These are phyloP conservation scores for Phalacrocorax brasilianus DNA, from an alignment of 2,113 vertebrate genomes.

Conservation along the genomic window DNA sequence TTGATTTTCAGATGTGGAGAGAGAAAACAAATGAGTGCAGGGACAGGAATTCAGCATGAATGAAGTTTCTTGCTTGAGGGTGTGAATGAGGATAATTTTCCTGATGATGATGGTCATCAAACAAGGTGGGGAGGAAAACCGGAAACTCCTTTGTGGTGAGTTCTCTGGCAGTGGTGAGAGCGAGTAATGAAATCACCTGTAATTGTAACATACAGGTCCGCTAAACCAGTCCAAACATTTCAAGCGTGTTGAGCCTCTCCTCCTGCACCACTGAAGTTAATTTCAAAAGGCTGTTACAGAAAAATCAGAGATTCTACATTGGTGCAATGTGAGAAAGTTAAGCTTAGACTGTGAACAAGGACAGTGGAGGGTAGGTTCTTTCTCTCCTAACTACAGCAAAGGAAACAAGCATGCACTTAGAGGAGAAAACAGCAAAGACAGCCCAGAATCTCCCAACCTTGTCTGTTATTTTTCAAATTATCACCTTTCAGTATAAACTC, in stretches of 20 bases:
- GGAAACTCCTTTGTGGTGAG: not conserved
- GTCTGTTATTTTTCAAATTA: not conserved
- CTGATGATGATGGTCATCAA: not conserved
- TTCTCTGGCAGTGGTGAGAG: not conserved
- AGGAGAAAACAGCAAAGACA: not conserved
- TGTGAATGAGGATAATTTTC: not conserved
- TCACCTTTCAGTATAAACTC: not conserved
- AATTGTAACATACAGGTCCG: not conserved
- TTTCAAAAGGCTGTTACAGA: not conserved
- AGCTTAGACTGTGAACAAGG: not conserved
- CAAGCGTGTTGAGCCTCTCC: not conserved
- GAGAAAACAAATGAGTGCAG: not conserved
- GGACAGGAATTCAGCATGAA: not conserved
- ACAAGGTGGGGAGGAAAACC: not conserved
- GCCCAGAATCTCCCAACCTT: not conserved
- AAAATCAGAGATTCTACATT: not conserved
- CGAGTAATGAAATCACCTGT: not conserved
- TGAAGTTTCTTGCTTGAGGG: not conserved
- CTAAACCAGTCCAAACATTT: not conserved
- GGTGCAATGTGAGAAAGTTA: not conserved
- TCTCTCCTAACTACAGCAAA: not conserved
- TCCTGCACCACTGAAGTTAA: not conserved
- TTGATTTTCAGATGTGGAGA: not conserved
- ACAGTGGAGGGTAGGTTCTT: not conserved
- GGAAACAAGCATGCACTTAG: not conserved